These are phyloP conservation scores for Anguilla pacifica DNA, from an alignment of 2,797 vertebrate species.

Conservation along the genomic window DNA sequence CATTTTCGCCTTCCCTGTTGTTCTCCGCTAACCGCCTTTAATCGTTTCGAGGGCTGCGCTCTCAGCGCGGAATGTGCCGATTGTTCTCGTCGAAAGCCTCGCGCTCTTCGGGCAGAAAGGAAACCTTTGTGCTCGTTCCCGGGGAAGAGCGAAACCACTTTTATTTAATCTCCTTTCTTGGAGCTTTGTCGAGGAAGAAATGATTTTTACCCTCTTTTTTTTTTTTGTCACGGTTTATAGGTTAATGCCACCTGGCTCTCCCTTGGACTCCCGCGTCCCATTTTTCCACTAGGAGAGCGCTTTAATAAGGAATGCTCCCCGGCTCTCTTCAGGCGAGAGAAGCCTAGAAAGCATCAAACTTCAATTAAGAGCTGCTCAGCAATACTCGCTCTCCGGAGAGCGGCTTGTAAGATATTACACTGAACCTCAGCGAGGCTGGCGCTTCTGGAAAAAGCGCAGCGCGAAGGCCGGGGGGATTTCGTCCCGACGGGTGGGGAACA, in stretches of 20 bases:
- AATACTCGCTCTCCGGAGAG: not conserved
- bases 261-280: not conserved
- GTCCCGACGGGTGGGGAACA: not conserved
- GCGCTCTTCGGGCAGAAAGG: not conserved
- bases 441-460: not conserved
- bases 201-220: not conserved
- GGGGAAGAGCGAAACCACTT: not conserved
- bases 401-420: not conserved
- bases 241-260: not conserved
- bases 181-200: constrained; percentile 11
- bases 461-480: not conserved
- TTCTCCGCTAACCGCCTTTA: not conserved
- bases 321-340: not conserved
- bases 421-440: not conserved
- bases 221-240: not conserved
- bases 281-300: not conserved
- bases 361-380: constrained; percentile 22
- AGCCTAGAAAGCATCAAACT: constrained; percentile 9
- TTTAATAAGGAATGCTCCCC: constrained; percentile 1
- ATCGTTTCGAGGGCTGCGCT: not conserved
- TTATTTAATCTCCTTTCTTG: not conserved
- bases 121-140: not conserved
- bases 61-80: not conserved
- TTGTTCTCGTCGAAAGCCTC: not conserved
- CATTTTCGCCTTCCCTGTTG: not conserved